These are phyloP conservation scores for Abramis brama DNA, from an alignment of 2,113 vertebrate species.

Conservation along the genomic window DNA sequence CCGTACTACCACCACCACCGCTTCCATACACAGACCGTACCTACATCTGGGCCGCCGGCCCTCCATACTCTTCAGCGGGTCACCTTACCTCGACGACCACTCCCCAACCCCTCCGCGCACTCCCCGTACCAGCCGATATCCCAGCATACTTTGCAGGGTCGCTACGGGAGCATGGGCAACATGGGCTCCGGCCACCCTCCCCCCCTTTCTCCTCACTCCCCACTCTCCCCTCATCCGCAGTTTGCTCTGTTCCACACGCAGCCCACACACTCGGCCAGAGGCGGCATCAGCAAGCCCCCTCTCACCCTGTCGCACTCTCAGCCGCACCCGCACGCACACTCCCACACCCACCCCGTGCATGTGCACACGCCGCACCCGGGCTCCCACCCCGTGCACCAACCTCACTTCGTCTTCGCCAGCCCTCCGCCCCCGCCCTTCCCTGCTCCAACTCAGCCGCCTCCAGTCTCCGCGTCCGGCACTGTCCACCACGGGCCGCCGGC, in stretches of 20 bases:
- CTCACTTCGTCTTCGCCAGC: slow-evolving; percentile 76
- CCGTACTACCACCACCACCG: slow-evolving; percentile 81
- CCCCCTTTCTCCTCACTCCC: slow-evolving; percentile 76
- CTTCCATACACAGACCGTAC: slow-evolving; percentile 74
- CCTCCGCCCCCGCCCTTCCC: slow-evolving; percentile 69
- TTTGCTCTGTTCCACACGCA: slow-evolving; percentile 76
- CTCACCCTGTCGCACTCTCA: slow-evolving; percentile 78
- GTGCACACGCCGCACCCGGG: slow-evolving; percentile 52
- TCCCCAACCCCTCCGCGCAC: slow-evolving; percentile 67
- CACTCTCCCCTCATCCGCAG: slow-evolving; percentile 72
- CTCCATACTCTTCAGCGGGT: slow-evolving; percentile 79
- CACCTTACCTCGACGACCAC: slow-evolving; percentile 74
- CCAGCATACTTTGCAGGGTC: slow-evolving; percentile 62
- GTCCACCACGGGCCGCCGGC: slow-evolving; percentile 67
- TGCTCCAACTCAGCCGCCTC: slow-evolving; percentile 65
- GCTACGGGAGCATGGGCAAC: slow-evolving; percentile 65
- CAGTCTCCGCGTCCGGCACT: slow-evolving; percentile 59
- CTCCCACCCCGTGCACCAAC: slow-evolving; percentile 65
- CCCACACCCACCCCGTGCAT: slow-evolving; percentile 75
- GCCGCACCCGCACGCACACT: slow-evolving; percentile 75
- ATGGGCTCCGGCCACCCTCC: slow-evolving; percentile 59
- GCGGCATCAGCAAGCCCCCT: slow-evolving; percentile 68
- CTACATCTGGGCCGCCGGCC: slow-evolving; percentile 72
- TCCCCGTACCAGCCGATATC: slow-evolving; percentile 64
- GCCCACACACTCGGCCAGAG: slow-evolving; percentile 59